Percentiles rank a stretch among this genome's conserved stretches.
phyloP scores from a whole-genome alignment of 2,888 invertebrate species.

The Gari tellinella region DNA sequence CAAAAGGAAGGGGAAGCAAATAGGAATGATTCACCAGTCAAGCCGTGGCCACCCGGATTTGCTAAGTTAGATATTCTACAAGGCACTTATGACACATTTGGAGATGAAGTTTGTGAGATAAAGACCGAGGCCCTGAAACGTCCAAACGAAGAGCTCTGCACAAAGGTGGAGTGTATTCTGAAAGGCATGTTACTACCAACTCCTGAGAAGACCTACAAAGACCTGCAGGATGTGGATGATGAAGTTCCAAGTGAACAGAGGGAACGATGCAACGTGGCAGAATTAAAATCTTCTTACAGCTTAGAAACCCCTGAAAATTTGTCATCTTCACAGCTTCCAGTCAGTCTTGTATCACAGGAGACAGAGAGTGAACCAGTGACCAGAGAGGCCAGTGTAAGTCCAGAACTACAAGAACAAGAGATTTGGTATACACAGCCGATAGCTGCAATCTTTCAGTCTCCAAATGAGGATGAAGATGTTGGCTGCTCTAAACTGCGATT shows the following conservation, averaged over 20 bases:
- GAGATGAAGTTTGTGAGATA: slow-evolving; percentile 20
- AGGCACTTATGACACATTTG: slow-evolving; percentile 7
- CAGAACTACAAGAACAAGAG: slow-evolving; percentile 74
- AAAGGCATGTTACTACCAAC: slow-evolving; percentile 67
- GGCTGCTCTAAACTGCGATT: slow-evolving; percentile 61
- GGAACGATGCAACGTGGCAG: slow-evolving; percentile 10
- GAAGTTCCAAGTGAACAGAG: slow-evolving; percentile 28
- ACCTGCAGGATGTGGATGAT: slow-evolving; percentile 53
- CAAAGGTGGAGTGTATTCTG: slow-evolving; percentile 67
- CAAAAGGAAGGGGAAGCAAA: slow-evolving; percentile 1
- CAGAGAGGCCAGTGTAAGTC: slow-evolving; percentile 56
- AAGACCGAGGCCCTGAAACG: slow-evolving; percentile 29
- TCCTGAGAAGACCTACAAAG: slow-evolving; percentile 54
- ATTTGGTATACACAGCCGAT: slow-evolving; percentile 78
- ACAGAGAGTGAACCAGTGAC: too few relatives aligned
- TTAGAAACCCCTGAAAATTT: too few relatives aligned
- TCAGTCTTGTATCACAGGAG: too few relatives aligned
- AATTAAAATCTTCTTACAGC: too few relatives aligned
- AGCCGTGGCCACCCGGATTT: slow-evolving; percentile 50
- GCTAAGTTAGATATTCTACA: slow-evolving; percentile 33
- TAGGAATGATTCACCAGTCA: slow-evolving; percentile 3
- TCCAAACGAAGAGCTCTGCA: slow-evolving; percentile 62
- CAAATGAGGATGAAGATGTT: slow-evolving; percentile 45
- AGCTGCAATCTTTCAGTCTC: slow-evolving; percentile 64
- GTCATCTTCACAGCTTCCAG: too few relatives aligned